Conservation (phyloP, 2,888 invertebrate genomes). For the Oscheius sp. region DNA sequence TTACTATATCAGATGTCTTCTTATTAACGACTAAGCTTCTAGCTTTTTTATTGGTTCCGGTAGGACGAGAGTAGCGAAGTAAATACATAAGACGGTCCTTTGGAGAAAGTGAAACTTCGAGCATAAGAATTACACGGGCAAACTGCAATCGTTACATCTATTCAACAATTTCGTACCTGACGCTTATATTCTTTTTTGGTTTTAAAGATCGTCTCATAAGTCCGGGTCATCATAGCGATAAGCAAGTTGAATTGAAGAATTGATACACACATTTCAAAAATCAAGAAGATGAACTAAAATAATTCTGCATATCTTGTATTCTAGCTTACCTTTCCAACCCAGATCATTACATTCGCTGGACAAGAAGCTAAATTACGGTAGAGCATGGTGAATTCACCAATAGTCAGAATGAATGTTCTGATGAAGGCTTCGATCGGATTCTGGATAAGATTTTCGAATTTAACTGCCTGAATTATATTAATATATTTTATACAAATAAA, state of each 20-base stretch:
- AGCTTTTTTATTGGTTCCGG: constrained; percentile 65
- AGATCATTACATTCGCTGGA: constrained; percentile 44
- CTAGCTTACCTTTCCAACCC: constrained; percentile 46
- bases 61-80: constrained; percentile 90
- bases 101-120: constrained; percentile 94
- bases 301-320: not conserved
- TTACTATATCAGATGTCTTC: constrained; percentile 16
- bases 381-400: constrained; percentile 76
- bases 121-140: constrained; percentile 95
- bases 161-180: constrained; percentile 36
- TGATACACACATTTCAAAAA: constrained; percentile 95
- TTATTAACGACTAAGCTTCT: constrained; percentile 66
- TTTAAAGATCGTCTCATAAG: constrained; percentile 95
- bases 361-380: constrained; percentile 56
- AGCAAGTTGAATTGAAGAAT: constrained; percentile 94
- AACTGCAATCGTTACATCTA: constrained; percentile 77
- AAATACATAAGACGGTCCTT: constrained; percentile 85
- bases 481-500: not conserved
- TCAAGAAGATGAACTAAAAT: constrained; percentile 77
- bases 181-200: constrained; percentile 94
- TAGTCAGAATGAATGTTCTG: constrained; percentile 97
- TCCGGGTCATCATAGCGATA: constrained; percentile 99
- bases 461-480: constrained; percentile 15
- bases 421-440: constrained; percentile 72
- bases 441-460: constrained; percentile 42